These are phyloP conservation scores for Marcusenius ussheri DNA, from an alignment of 2,113 vertebrate genomes.

Conservation along the genomic window DNA sequence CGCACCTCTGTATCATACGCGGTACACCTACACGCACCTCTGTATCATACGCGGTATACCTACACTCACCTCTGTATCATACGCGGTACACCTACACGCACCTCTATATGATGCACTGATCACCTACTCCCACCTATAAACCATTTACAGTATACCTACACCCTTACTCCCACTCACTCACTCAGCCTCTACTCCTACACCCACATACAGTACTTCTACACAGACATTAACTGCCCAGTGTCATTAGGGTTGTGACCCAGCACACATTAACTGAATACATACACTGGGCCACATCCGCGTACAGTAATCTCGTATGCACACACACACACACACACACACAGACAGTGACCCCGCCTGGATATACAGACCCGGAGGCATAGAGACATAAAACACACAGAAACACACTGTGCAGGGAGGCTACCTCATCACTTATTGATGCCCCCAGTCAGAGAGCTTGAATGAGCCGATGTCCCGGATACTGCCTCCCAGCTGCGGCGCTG, in stretches of 20 bases:
- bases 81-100: neutral
- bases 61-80: neutral
- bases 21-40: neutral
- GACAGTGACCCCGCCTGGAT: neutral
- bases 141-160: neutral
- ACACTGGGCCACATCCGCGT: neutral
- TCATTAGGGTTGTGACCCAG: neutral
- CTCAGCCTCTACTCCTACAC: neutral
- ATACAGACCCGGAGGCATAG: neutral
- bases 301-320: neutral
- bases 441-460: neutral
- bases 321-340: neutral
- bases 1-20: neutral
- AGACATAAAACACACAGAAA: neutral
- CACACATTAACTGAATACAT: neutral
- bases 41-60: neutral
- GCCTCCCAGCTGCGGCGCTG: neutral
- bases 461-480: neutral
- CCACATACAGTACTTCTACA: neutral
- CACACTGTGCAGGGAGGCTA: neutral
- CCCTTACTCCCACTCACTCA: neutral
- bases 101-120: too few relatives aligned
- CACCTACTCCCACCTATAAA: too few relatives aligned
- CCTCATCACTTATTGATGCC: slow-evolving; percentile 1
- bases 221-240: neutral